Conservation (phyloP, 92 coral and sea anemone species). For the Palythoa heliodiscus region DNA sequence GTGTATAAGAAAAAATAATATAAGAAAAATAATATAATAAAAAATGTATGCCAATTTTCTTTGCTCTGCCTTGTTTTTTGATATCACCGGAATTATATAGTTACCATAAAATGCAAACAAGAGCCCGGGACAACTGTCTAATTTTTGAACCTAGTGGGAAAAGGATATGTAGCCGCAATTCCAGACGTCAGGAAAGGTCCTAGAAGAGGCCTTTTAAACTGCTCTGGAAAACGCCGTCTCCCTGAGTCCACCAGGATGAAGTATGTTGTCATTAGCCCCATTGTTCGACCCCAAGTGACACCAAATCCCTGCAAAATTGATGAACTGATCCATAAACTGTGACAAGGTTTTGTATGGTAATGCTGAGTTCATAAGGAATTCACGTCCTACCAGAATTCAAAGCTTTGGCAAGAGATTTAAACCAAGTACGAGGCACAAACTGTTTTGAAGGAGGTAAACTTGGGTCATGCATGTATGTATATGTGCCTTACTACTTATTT, state of each 20-base stretch:
- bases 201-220: constrained; percentile 78
- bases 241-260: constrained; percentile 84
- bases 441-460: too few species aligned
- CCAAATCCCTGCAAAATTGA: constrained; percentile 77
- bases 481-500: too few species aligned
- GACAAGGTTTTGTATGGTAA: not conserved
- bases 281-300: constrained; percentile 85
- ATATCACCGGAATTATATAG: too few species aligned
- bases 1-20: too few species aligned
- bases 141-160: not conserved
- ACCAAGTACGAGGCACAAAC: too few species aligned
- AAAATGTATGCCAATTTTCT: too few species aligned
- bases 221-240: constrained; percentile 83
- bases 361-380: too few species aligned
- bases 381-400: too few species aligned
- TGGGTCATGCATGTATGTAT: too few species aligned
- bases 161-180: constrained; percentile 93
- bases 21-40: too few species aligned
- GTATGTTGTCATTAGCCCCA: constrained; percentile 88
- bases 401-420: too few species aligned
- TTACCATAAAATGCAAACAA: not conserved
- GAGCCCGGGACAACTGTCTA: not conserved
- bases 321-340: not conserved
- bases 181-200: constrained; percentile 93
- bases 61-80: too few species aligned